Evolutionary conservation across 2,888 invertebrate genomes (phyloP), one percentile per base, ranked within the genome.

Genomic region (Scaptomyza tumidula): DNA sequence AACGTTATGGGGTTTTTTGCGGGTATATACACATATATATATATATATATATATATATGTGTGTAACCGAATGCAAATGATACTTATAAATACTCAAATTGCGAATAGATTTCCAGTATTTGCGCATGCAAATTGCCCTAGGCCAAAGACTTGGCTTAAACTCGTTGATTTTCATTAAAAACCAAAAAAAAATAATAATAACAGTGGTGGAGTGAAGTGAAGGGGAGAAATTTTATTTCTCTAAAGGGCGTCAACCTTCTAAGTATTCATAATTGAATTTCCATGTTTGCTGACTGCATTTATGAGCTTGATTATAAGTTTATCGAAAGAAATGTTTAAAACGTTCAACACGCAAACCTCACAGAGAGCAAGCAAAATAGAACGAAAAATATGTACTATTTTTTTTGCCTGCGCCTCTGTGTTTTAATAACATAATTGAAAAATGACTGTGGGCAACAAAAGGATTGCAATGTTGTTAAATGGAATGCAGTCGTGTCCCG

Each of bases 351-450:
- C 83, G 83, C 83, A 77, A 83, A 80, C 9, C 9, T 39, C n/a
- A 39, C 7, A 7, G 14, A 39, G 9, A 41, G 9, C 3, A 0
- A 41, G 39, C 58, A 33, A 31, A 39, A 41, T 2, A 29, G 77
- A 66, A 62, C 56, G 69, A 3, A 33, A 33, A 33, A 10, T 41
- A 14, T 54, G 24, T 54, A 27, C 14, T n/a, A n/a, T 39, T 44
- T 46, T 53, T 39, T 67, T 55, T 58, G 16, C 16, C 16, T 10
- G 10, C 16, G 16, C 62, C 55, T 67, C 45, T 61, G 74, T 84
- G 71, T 81, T 83, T 85, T 84, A 86, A 83, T 86, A 79, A 85
- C 85, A 88, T 87, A 86, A 86, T 86, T 89, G 87, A 87, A 82
- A 86, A 86, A 89, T 88, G 74, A 81, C 62, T 71, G 35, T 16